phyloP scores from a whole-genome alignment of 2,888 invertebrate genomes.

The Clanis bilineata region DNA sequence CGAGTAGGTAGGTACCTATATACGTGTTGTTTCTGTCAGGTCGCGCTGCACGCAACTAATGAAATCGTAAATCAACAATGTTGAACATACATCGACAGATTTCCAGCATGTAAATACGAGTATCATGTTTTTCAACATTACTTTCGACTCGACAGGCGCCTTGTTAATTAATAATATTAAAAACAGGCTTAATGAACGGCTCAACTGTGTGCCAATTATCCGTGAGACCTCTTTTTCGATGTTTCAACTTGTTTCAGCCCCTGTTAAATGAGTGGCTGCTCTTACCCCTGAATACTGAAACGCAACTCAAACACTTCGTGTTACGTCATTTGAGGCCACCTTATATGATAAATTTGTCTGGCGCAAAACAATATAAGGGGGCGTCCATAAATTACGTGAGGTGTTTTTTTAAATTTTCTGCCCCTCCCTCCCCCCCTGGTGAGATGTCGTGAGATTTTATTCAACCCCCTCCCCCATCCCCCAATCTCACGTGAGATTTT shows the following conservation, averaged over 20 bases:
- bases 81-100: conserved; percentile 65
- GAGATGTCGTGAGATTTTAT: no score
- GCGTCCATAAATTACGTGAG: no score
- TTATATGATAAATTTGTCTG: no score
- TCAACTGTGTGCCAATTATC: conserved; percentile 48
- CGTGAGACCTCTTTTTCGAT: conserved; percentile 11
- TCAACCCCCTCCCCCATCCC: no score
- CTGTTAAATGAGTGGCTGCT: not conserved
- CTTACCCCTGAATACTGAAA: not conserved
- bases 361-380: no score
- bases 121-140: conserved; percentile 61
- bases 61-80: conserved; percentile 76
- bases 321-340: no score
- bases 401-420: no score
- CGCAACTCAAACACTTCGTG: no score
- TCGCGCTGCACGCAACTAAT: conserved; percentile 61
- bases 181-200: conserved; percentile 54
- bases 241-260: not conserved
- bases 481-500: no score
- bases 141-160: conserved; percentile 48
- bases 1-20: conserved; percentile 22
- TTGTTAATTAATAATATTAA: conserved; percentile 69
- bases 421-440: no score
- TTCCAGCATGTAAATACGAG: conserved; percentile 57
- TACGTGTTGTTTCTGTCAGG: conserved; percentile 50